Conservation (phyloP, 2,113 vertebrate species). For the Oryzias javanicus region DNA sequence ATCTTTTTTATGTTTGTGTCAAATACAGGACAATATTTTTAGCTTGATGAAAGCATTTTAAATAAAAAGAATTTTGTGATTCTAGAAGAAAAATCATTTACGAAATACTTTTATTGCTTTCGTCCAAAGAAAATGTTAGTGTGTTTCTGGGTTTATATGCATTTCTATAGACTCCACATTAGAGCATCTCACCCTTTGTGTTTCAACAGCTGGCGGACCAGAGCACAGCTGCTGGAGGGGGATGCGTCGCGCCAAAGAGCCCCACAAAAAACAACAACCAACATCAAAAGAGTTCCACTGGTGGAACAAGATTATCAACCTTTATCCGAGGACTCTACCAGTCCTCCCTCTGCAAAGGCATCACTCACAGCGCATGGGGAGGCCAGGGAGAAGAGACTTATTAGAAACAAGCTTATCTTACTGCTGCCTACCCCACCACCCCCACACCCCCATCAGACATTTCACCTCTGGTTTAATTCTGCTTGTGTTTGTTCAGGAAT, state of each 20-base stretch:
- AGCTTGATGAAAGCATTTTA: too few relatives aligned
- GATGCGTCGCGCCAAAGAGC: conserved; percentile 49
- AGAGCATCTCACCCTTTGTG: conserved; percentile 3
- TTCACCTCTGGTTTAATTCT: background rate
- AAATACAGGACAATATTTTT: too few relatives aligned
- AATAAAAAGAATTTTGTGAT: too few relatives aligned
- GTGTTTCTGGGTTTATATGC: background rate
- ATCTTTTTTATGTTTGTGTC: too few relatives aligned
- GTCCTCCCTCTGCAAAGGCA: conserved; percentile 51
- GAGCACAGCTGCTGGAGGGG: conserved; percentile 58
- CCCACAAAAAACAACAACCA: conserved; percentile 53
- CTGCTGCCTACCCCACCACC: conserved; percentile 14
- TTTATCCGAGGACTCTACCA: conserved; percentile 41
- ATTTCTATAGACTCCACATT: conserved; percentile 17
- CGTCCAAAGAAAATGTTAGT: background rate
- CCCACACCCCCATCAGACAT: conserved; percentile 13
- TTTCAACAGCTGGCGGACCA: conserved; percentile 19
- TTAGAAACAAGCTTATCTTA: conserved; percentile 43
- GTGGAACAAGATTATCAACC: conserved; percentile 58
- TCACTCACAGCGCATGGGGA: conserved; percentile 45
- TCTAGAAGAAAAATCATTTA: too few relatives aligned
- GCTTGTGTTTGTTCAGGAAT: background rate
- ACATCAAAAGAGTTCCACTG: conserved; percentile 69
- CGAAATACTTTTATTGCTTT: too few relatives aligned
- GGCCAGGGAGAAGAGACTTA: conserved; percentile 26